A percentile compares a stretch with the other conserved stretches of the same genome.
Conservation (phyloP, 1,140 invertebrate genomes). For the Bombus sibiricus region DNA sequence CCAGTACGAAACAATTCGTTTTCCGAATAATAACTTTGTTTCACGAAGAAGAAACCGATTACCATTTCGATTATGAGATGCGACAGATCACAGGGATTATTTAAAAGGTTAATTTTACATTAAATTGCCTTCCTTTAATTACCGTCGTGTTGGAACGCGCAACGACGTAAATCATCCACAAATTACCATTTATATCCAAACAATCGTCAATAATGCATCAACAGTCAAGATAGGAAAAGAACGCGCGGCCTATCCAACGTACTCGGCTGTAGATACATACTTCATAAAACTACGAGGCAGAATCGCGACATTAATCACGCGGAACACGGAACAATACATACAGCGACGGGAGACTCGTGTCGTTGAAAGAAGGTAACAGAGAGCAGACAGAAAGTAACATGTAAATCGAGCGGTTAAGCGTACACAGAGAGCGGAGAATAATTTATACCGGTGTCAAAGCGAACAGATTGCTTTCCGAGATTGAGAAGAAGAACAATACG, state of each 20-base stretch:
- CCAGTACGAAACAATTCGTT: too few relatives aligned
- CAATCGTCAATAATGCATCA: not conserved
- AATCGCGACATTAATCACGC: not conserved
- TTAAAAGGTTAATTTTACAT: too few relatives aligned
- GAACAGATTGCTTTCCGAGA: conserved; percentile 19
- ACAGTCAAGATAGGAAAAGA: not conserved
- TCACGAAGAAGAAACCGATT: too few relatives aligned
- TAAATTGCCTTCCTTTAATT: too few relatives aligned
- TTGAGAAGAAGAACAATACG: not conserved
- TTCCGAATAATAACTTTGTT: too few relatives aligned
- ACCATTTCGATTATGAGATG: too few relatives aligned
- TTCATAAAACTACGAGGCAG: not conserved
- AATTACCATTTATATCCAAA: not conserved
- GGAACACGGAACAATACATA: not conserved
- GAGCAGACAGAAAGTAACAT: not conserved
- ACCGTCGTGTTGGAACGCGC: too few relatives aligned
- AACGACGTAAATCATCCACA: too few relatives aligned
- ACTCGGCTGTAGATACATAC: not conserved
- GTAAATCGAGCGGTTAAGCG: not conserved
- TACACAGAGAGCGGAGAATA: not conserved
- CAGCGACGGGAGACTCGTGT: not conserved
- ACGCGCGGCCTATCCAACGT: too few relatives aligned
- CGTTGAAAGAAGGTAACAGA: not conserved
- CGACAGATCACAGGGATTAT: too few relatives aligned
- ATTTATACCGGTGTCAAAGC: not conserved